A percentile compares a stretch with the other conserved stretches of the same genome.
Evolutionary conservation across 2,888 invertebrate species (phyloP).

Genomic region (Coleophora flavipennella): DNA sequence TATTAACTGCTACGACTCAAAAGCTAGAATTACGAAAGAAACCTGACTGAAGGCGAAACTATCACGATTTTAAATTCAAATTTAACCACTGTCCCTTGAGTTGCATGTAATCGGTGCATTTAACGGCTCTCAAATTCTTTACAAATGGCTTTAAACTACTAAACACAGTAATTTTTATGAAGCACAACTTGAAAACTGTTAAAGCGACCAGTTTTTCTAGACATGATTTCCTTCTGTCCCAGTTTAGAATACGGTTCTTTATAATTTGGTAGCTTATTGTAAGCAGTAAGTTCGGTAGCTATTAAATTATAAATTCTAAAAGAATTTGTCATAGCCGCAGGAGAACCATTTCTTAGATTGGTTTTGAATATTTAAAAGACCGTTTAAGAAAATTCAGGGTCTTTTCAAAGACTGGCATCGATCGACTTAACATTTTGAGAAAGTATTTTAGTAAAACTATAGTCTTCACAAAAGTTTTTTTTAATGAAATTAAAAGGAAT

Average conservation of each 20-base stretch:
- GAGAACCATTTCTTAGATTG: constrained; percentile 33
- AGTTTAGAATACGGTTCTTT: constrained; percentile 1
- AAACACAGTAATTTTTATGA: constrained; percentile 41
- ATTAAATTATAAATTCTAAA: constrained; percentile 41
- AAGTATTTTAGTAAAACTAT: too few species aligned
- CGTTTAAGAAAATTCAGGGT: constrained; percentile 27
- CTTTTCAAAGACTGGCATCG: constrained; percentile 11
- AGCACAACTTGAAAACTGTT: constrained; percentile 26
- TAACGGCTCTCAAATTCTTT: constrained; percentile 32
- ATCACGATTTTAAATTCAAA: constrained; percentile 26
- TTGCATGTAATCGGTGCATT: constrained; percentile 24
- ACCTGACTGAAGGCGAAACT: constrained; percentile 4
- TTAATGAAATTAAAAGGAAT: too few species aligned
- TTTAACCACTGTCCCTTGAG: constrained; percentile 24
- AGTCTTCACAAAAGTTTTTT: too few species aligned
- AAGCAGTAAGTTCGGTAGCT: constrained; percentile 31
- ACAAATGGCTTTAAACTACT: constrained; percentile 42
- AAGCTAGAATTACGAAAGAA: neutral
- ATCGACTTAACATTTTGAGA: constrained; percentile 9
- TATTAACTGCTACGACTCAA: too few species aligned
- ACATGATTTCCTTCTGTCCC: neutral
- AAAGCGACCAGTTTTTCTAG: constrained; percentile 12
- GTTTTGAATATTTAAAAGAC: constrained; percentile 39
- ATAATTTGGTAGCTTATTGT: constrained; percentile 13
- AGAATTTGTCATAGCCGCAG: constrained; percentile 48